Evolutionary conservation across 2,888 invertebrate genomes (phyloP).

Genomic region (Philereme vetulata): DNA sequence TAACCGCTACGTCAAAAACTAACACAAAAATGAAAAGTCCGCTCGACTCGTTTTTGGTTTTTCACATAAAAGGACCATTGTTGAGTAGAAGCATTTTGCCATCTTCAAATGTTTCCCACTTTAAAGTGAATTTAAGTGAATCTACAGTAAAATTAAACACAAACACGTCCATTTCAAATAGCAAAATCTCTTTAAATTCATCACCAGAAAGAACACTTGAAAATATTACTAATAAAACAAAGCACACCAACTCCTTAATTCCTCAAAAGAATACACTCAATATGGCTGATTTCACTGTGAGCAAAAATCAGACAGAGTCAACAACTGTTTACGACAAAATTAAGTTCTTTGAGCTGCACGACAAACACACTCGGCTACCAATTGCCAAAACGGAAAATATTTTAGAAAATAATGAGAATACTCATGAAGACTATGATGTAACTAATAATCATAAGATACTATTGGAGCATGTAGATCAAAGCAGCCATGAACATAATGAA

Average conservation of each 20-base stretch:
- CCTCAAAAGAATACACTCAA: background rate
- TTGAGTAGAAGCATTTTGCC: background rate
- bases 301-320: constrained; percentile 8
- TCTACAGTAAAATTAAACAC: background rate
- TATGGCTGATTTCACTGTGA: constrained; percentile 4
- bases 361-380: constrained; percentile 51
- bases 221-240: background rate
- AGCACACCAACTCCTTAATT: background rate
- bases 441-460: constrained; percentile 38
- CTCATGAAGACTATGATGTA: constrained; percentile 32
- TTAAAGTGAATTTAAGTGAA: background rate
- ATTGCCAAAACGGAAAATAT: constrained; percentile 25
- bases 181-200: constrained; percentile 1
- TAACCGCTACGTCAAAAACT: constrained; percentile 27
- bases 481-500: constrained; percentile 43
- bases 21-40: constrained; percentile 24
- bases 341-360: constrained; percentile 73
- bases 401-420: constrained; percentile 30
- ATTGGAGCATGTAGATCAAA: constrained; percentile 49
- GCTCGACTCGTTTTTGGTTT: constrained; percentile 29
- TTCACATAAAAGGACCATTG: constrained; percentile 32
- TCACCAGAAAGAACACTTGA: background rate
- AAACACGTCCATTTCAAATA: background rate
- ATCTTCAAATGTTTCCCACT: background rate
- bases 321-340: constrained; percentile 60